These are phyloP conservation scores for Laticauda laticaudata DNA, from an alignment of 2,113 vertebrate species.

Conservation along the genomic window DNA sequence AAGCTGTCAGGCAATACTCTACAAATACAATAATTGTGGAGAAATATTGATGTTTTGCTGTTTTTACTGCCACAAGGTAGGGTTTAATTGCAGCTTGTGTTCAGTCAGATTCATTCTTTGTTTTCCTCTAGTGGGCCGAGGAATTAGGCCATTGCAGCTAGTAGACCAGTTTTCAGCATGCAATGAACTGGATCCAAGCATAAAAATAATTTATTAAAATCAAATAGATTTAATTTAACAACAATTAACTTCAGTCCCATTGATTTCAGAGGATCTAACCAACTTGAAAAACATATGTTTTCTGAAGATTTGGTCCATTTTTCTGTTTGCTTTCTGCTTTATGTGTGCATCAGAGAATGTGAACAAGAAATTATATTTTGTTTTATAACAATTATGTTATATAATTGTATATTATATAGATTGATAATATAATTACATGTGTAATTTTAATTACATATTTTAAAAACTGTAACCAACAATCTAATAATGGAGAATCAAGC, in stretches of 20 bases:
- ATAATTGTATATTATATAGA: neutral
- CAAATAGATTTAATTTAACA: neutral
- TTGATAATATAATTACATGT: neutral
- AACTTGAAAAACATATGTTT: conserved; percentile 24
- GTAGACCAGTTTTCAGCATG: conserved; percentile 48
- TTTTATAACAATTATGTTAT: neutral
- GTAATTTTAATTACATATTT: neutral
- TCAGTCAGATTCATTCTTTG: neutral
- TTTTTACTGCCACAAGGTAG: neutral
- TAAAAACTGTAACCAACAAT: neutral
- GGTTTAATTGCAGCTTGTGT: neutral
- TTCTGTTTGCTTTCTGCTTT: neutral
- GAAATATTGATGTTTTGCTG: neutral
- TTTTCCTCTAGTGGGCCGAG: neutral
- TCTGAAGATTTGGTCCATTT: conserved; percentile 12
- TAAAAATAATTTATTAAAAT: neutral
- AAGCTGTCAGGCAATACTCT: neutral
- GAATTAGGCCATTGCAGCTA: conserved; percentile 37
- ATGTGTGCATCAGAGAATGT: neutral
- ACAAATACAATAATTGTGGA: neutral
- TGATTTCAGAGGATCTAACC: neutral
- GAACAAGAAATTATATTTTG: neutral
- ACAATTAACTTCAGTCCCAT: neutral
- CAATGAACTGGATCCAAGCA: neutral
- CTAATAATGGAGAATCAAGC: neutral